Base-by-base conservation (phyloP, 2,888 invertebrate genomes). In the Masnerella sp. region DNA sequence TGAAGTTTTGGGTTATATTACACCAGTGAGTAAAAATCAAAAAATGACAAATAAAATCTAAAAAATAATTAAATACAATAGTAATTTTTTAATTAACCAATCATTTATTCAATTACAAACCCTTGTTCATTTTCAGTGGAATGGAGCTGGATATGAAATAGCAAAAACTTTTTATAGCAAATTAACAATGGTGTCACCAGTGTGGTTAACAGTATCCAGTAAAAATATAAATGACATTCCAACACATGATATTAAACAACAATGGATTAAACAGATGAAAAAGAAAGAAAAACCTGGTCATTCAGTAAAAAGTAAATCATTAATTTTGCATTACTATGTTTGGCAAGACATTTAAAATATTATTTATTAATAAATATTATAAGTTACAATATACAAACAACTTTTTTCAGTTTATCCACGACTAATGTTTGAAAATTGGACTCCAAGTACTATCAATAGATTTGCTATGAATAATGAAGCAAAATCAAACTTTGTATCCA, bases 161-260 rank as follows among this genome's bases (percentile, higher is more conserved):
- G 96, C 97, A 0, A 97, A 97, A 88, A 91, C 90, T 59, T 97
- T 97, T 90, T 94, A 92, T 7, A 91, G 93, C 38, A 98, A 98
- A 88, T 95, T 98, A 80, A 93, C 95, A 51, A 94, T 94, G 81
- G 91, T 98, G 17, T 96, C 97, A 0, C 98, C 98, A 0, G 98
- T 98, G 0, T 99, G 98, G 98, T 90, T 98, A 22, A 96, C 97
- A 88, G 88, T 98, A 9, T 91, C 93, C 32, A 91, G 91, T 65
- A 90, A 89, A 11, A 88, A 90, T 62, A 90, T 90, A 14, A 94
- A 93, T 83, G 90, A 91, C 49, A 87, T 95, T 51, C 90, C 91
- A 0, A 89, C 91, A 0, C 96, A 97, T 87, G 96, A 97, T 88
- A 91, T 97, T 49, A 96, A 97, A 83, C 91, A 91, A 81, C 91